Evolutionary conservation across 1,140 invertebrate species (phyloP), one percentile per base, ranked within the genome.

Genomic region (Calephelis nemesis): DNA sequence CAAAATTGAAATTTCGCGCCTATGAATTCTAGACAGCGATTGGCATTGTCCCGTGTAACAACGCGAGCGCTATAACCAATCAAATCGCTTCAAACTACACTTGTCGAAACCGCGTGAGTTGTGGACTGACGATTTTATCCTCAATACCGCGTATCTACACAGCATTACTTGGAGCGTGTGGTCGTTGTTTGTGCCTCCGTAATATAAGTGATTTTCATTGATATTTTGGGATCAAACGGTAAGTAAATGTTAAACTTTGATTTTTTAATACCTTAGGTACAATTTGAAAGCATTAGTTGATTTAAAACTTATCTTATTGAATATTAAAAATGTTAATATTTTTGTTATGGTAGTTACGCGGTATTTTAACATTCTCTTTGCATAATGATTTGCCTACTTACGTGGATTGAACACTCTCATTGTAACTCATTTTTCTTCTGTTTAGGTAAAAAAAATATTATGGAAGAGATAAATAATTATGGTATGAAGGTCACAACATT

Each of bases 81-180:
- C 63, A 70, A 65, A 70, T 62, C 64, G 63, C 54, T 70, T 70
- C 63, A 70, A 70, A 66, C 63, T 65, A 70, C 68, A 62, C 68
- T 70, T 70, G 68, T 70, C 68, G 54, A 70, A 70, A 70, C 63
- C 68, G 68, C 68, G 63, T 62, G 68, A 70, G 63, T 70, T 62
- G 63, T 62, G 52, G 68, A 70, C 68, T 65, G 68, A 70, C 68
- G 63, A 70, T 65, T 70, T 70, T 65, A 65, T 62, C 68, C 63
- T 70, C 68, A 70, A 70, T 70, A 70, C 69, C 69, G 69, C 69
- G 69, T 66, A 70, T 70, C 69, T 70, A 67, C 69, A 54, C 69
- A 70, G 64, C 64, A 70, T 70, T 63, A 63, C 64, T 66, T 66
- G 60, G 65, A 70, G 62, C 62, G 68, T 69, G 68, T 69, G 68